Evolutionary conservation across 37 sponge, comb jelly and placozoan species (phyloP).

Genomic region (Haliclona indistincta): DNA sequence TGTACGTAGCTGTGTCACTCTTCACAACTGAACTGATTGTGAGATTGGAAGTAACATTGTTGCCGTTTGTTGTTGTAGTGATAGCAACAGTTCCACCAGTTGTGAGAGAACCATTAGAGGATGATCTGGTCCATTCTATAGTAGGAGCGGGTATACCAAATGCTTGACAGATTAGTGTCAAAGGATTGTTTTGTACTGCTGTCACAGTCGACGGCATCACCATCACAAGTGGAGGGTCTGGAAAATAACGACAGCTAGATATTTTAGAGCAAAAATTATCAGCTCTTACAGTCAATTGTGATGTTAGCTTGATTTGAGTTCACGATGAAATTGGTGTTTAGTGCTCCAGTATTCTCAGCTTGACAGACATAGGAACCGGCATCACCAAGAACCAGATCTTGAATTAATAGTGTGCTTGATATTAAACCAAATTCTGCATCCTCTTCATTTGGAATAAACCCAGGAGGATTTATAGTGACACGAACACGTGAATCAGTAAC

Average conservation of each 20-base stretch:
- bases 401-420: background rate
- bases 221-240: constrained; percentile 2
- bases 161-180: background rate
- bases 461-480: background rate
- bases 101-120: too few species aligned
- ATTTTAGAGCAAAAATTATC: too few species aligned
- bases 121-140: background rate
- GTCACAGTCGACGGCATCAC: background rate
- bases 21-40: background rate
- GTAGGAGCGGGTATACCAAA: background rate
- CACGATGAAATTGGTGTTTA: background rate
- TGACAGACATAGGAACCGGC: background rate
- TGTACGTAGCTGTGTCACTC: background rate
- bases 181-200: background rate
- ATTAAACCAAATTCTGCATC: background rate
- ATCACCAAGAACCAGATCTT: background rate
- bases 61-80: background rate
- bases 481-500: background rate
- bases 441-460: too few species aligned
- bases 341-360: constrained; percentile 12
- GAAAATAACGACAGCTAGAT: too few species aligned
- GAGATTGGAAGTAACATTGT: background rate
- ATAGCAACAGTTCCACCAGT: too few species aligned
- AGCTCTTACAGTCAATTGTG: background rate
- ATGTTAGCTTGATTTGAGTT: background rate